A percentile compares a stretch with the other conserved stretches of the same genome.
Conservation (phyloP, 2,888 invertebrate species). For the Eudasyphora cyanicolor region DNA sequence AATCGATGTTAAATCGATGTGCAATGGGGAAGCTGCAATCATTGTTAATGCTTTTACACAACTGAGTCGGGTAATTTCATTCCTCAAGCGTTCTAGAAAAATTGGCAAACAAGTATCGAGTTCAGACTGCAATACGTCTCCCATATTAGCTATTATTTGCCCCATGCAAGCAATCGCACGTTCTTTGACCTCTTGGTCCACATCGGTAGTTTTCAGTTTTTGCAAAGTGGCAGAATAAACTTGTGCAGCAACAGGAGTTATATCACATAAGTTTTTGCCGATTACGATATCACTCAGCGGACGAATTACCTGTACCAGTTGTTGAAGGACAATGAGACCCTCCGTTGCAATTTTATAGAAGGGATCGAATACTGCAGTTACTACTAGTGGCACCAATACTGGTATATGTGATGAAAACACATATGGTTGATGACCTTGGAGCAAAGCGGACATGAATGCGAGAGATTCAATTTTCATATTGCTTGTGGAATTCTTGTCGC, state of each 20-base stretch:
- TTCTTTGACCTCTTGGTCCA: slow-evolving; percentile 99
- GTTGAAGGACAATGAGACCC: slow-evolving; percentile 94
- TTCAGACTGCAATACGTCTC: slow-evolving; percentile 90
- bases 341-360: slow-evolving; percentile 99
- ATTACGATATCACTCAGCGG: slow-evolving; percentile 81
- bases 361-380: slow-evolving; percentile 94
- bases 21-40: slow-evolving; percentile 93
- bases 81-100: slow-evolving; percentile 95
- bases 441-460: slow-evolving; percentile 86
- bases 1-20: slow-evolving; percentile 91
- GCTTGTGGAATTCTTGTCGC: slow-evolving; percentile 95
- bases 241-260: slow-evolving; percentile 88
- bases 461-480: slow-evolving; percentile 99
- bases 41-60: slow-evolving; percentile 97
- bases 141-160: slow-evolving; percentile 95
- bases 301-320: slow-evolving; percentile 95
- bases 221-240: slow-evolving; percentile 92
- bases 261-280: slow-evolving; percentile 82
- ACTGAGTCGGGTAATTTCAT: slow-evolving; percentile 97
- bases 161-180: slow-evolving; percentile 98
- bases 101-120: slow-evolving; percentile 93
- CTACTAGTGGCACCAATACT: slow-evolving; percentile 90
- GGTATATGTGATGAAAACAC: slow-evolving; percentile 91
- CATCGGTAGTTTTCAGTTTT: slow-evolving; percentile 95
- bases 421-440: slow-evolving; percentile 78